Percentiles rank a stretch among this genome's conserved stretches.
Conservation (phyloP, 2,888 invertebrate species). For the Corbicula japonica region DNA sequence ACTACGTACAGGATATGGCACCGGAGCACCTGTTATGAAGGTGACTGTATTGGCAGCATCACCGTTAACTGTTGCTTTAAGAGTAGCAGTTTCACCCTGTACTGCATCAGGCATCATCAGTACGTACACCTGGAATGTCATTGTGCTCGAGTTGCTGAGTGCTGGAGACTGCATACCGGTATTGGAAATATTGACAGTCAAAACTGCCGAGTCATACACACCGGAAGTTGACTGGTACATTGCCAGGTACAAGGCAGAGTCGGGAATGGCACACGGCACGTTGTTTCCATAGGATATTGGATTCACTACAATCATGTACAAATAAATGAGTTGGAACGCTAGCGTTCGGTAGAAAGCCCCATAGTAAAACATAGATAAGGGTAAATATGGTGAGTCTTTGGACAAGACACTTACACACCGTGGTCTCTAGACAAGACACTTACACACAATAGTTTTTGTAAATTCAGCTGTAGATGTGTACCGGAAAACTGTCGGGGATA, state of each 20-base stretch:
- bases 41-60: neutral
- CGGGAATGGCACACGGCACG: slow-evolving; percentile 6
- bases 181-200: slow-evolving; percentile 1
- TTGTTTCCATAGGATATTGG: neutral
- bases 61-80: neutral
- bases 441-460: too few relatives aligned
- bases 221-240: neutral
- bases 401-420: too few relatives aligned
- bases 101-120: neutral
- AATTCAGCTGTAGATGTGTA: too few relatives aligned
- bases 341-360: too few relatives aligned
- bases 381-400: too few relatives aligned
- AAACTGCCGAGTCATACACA: neutral
- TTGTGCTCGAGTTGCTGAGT: neutral
- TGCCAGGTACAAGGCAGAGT: neutral
- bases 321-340: too few relatives aligned
- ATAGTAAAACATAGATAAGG: too few relatives aligned
- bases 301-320: slow-evolving; percentile 3
- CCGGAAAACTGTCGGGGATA: too few relatives aligned
- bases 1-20: too few relatives aligned
- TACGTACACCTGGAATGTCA: neutral
- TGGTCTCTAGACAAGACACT: too few relatives aligned
- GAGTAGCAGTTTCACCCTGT: neutral
- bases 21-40: neutral
- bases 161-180: neutral